Base-by-base conservation (phyloP, 2,797 vertebrate species). In the Florisuga fusca region DNA sequence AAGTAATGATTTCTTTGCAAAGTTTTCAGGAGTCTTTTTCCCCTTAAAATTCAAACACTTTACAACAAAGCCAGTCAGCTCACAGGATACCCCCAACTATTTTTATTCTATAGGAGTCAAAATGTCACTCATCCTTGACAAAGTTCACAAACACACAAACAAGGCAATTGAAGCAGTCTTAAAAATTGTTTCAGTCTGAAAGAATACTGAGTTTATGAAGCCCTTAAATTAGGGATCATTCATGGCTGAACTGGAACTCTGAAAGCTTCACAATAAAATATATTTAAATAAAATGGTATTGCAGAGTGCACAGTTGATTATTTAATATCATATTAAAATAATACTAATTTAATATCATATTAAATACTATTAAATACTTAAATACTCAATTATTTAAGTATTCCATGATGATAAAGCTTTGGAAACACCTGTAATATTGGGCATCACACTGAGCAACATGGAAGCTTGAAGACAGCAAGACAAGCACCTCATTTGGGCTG, bases 381-480 rank as follows among this genome's bases (percentile, higher is more conserved):
- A 72, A 14, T 29, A 54, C 41, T 29, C 4, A 64, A 69, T 15
- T 78, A 31, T 26, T 61, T 25, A 17, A 12, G 46, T 15, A n/a
- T 62, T 38, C 31, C 53, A 63, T 76, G 66, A 48, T 26, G 51
- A 87, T 20, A 48, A 83, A 78, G 75, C n/a, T 84, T 66, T 67
- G 38, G 15, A 77, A 58, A 71, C 23, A 87, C 50, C 82, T 74
- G 33, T 21, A 62, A 45, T 22, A 16, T 22, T 62, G 12, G 34
- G 48, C 43, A 84, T 54, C 80, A 48, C 72, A 62, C 17, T 18
- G 0, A 0, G 20, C 27, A 29, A 18, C 3, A 1, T 1, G 63
- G 68, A 55, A 61, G 12, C 46, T 66, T 27, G 55, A 61, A 38
- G 41, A 84, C 36, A 15, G 55, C 11, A 34, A 26, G 7, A 84